These are phyloP conservation scores for Fistularia tabacaria DNA, from an alignment of 2,797 vertebrate species.

Conservation along the genomic window DNA sequence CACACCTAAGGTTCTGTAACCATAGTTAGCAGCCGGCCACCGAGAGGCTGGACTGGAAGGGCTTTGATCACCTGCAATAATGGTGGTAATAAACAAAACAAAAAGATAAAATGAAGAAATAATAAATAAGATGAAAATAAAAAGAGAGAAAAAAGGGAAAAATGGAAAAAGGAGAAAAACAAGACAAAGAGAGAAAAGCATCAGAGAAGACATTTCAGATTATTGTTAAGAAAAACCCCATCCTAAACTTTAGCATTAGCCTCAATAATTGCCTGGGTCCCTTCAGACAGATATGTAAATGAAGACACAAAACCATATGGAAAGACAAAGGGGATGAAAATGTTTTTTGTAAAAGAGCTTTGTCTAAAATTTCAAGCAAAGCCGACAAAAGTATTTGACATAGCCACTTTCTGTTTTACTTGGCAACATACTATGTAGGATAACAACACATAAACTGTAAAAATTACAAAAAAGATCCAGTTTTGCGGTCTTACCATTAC, in stretches of 20 bases:
- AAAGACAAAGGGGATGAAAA: too few relatives aligned
- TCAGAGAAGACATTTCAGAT: conserved; percentile 61
- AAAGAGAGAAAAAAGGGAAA: conserved; percentile 22
- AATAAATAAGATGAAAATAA: not conserved
- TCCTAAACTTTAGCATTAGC: too few relatives aligned
- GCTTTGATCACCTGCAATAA: conserved; percentile 80
- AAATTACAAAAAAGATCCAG: not conserved
- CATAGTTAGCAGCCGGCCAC: conserved; percentile 80
- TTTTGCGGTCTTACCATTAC: conserved; percentile 77
- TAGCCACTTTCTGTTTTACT: too few relatives aligned
- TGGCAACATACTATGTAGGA: too few relatives aligned
- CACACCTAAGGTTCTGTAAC: conserved; percentile 76
- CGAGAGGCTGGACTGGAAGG: conserved; percentile 77
- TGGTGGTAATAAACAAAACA: conserved; percentile 41
- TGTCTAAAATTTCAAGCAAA: too few relatives aligned
- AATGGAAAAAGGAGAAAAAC: conserved; percentile 29
- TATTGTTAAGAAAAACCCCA: not conserved
- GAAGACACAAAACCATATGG: too few relatives aligned
- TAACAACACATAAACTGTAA: too few relatives aligned
- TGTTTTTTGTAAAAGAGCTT: too few relatives aligned
- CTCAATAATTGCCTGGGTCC: too few relatives aligned
- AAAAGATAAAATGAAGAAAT: conserved; percentile 7
- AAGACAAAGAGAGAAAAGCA: conserved; percentile 47
- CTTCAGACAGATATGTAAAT: too few relatives aligned
- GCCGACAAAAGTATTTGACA: too few relatives aligned